These are phyloP conservation scores for Panagrolaimus sp. DNA, from an alignment of 1,140 invertebrate genomes.

Conservation along the genomic window DNA sequence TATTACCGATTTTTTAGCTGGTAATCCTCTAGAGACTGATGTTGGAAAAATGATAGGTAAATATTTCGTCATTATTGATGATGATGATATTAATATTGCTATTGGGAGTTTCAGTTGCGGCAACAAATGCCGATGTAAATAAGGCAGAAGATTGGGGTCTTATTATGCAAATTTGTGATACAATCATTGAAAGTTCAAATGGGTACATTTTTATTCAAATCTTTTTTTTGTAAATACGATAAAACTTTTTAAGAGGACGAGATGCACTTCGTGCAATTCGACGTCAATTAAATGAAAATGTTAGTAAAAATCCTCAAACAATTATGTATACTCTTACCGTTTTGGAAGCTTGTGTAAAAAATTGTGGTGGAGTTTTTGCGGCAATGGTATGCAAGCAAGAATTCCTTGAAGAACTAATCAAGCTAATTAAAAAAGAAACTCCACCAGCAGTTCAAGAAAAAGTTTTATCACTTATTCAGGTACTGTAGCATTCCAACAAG, in stretches of 20 bases:
- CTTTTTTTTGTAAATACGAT: background rate
- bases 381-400: constrained; percentile 83
- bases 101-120: background rate
- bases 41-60: constrained; percentile 17
- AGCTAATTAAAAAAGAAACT: constrained; percentile 82
- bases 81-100: background rate
- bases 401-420: constrained; percentile 79
- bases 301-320: constrained; percentile 1
- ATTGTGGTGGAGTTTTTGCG: constrained; percentile 87
- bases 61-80: constrained; percentile 67
- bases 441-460: constrained; percentile 88
- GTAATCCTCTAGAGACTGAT: constrained; percentile 11
- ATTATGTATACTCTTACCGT: constrained; percentile 55
- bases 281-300: constrained; percentile 10
- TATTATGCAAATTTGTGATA: constrained; percentile 8
- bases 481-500: too few species aligned
- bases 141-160: constrained; percentile 60
- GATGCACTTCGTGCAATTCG: constrained; percentile 11
- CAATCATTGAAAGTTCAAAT: constrained; percentile 1
- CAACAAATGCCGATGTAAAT: background rate
- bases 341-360: constrained; percentile 93
- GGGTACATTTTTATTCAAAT: background rate
- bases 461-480: constrained; percentile 81
- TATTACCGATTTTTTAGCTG: constrained; percentile 12
- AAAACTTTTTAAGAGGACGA: background rate